Base-by-base conservation (phyloP, 2,888 invertebrate genomes). In the Dendrolimus pini region DNA sequence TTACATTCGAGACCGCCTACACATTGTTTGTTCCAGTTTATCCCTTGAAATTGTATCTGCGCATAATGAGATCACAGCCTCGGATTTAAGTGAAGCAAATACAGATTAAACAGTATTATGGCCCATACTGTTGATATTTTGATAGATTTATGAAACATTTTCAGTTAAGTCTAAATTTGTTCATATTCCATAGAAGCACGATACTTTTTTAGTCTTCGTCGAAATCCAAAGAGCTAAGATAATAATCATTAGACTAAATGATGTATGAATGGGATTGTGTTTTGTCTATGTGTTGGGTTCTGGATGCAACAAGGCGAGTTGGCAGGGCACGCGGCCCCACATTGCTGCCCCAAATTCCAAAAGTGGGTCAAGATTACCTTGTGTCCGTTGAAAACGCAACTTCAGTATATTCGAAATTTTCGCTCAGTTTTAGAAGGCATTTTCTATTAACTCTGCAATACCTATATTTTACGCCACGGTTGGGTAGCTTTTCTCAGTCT, bases 351-450 rank as follows among this genome's bases (percentile, higher is more conserved):
- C 82, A 86, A 72, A 80, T 89, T 69, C 64, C 57, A 54, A 54
- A 88, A 77, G 64, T 83, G 63, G 88, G 88, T 89, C 88, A 89
- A 88, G 87, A 82, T 79, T 85, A 85, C 68, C 70, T 68, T 67
- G 68, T 65, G 63, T 67, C 62, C 63, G 62, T 63, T 66, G 64
- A 66, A 69, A 68, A 62, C 64, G 62, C 60, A 59, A 66, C 66
- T 58, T 56, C 58, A 61, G 60, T 55, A 55, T 57, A 59, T 60
- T 52, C 60, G 59, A 59, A 64, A 65, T 63, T 64, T 69, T 65
- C 63, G 62, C 61, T 63, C 54, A 63, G 54, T 42, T 30, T 30
- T 30, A 30, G 30, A 30, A 30, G 6, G 30, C 30, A 30, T 30
- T 30, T 30, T 30, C 30, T 30, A 30, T 30, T 30, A 30, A 30